Percentiles rank a stretch among this genome's conserved stretches.
These are phyloP conservation scores for Poecile atricapillus DNA, from an alignment of 2,113 vertebrate genomes.

Conservation along the genomic window DNA sequence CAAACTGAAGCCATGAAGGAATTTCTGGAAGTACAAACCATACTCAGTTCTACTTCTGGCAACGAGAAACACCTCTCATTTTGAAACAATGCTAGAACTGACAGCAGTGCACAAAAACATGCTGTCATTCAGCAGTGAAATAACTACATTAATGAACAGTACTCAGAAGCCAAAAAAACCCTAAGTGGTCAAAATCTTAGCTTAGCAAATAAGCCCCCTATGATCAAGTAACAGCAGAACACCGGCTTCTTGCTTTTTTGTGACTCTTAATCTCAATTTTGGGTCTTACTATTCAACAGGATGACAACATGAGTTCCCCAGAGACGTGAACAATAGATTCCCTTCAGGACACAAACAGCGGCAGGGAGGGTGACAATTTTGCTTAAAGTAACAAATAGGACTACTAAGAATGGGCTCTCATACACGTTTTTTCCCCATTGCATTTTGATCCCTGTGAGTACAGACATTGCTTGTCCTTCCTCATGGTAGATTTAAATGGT, in stretches of 20 bases:
- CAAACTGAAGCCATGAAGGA: slow-evolving; percentile 39
- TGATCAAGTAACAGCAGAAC: neutral
- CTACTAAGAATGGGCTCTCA: neutral
- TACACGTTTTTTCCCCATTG: neutral
- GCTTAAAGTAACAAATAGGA: neutral
- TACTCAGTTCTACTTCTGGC: neutral
- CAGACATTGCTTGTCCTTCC: neutral
- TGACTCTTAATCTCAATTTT: neutral
- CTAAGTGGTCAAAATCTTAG: neutral
- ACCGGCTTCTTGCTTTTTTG: neutral
- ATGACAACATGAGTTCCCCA: neutral
- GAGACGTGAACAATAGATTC: neutral
- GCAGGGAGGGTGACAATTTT: neutral
- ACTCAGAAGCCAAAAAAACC: neutral
- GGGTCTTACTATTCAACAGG: neutral
- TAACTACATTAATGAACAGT: neutral
- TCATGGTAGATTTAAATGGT: neutral
- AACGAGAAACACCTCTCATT: neutral
- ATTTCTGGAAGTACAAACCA: slow-evolving; percentile 40
- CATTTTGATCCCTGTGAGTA: neutral
- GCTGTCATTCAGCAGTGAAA: neutral
- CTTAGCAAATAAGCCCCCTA: neutral
- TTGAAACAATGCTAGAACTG: neutral
- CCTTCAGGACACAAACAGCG: neutral
- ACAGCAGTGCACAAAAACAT: neutral